phyloP scores from a whole-genome alignment of 2,797 vertebrate species.

The Chrysocyon brachyurus region DNA sequence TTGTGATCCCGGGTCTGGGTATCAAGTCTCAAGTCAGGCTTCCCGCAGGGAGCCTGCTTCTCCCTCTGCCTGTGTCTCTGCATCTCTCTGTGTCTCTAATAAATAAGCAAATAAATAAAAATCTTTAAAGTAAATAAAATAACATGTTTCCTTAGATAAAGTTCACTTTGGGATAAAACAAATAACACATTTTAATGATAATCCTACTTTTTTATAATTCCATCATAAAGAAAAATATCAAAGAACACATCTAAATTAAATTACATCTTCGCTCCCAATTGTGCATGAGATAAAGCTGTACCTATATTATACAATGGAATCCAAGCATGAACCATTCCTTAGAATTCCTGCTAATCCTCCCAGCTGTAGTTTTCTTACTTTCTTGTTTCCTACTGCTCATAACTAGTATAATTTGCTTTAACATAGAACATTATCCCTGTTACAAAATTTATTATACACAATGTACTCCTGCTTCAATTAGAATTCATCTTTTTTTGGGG shows the following conservation, averaged over 20 bases:
- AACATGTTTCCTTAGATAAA: slow-evolving; percentile 13
- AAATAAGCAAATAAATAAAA: too few relatives aligned
- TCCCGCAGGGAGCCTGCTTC: too few relatives aligned
- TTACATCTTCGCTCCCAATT: neutral
- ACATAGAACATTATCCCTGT: neutral
- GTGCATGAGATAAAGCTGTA: neutral
- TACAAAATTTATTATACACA: slow-evolving; percentile 17
- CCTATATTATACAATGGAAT: neutral
- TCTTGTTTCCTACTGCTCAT: neutral
- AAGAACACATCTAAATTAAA: neutral
- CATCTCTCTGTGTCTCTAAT: too few relatives aligned
- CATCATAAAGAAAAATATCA: neutral
- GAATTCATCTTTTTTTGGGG: neutral
- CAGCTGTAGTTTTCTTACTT: neutral
- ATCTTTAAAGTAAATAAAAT: too few relatives aligned
- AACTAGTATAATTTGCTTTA: neutral
- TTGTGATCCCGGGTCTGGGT: too few relatives aligned
- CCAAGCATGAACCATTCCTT: neutral
- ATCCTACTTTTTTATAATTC: neutral
- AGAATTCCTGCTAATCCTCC: slow-evolving; percentile 13
- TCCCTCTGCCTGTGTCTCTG: too few relatives aligned
- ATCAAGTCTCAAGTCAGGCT: too few relatives aligned
- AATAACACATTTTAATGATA: neutral
- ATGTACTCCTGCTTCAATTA: neutral
- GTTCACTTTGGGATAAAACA: neutral